Percentiles rank a stretch among this genome's conserved stretches.
phyloP scores from a whole-genome alignment of 2,797 vertebrate genomes.

The Cynopterus sphinx region DNA sequence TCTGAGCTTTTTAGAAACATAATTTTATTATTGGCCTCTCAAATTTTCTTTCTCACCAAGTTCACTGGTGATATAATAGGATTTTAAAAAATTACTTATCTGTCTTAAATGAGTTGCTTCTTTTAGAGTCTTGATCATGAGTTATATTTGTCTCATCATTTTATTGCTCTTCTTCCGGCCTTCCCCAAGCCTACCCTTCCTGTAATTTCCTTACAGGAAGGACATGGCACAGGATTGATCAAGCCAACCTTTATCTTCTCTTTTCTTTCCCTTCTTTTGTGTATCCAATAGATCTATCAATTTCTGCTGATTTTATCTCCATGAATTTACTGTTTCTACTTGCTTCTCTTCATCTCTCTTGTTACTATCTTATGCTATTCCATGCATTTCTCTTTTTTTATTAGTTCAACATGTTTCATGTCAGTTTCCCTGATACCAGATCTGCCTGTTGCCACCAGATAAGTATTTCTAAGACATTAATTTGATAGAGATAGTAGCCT shows the following conservation, averaged over 20 bases:
- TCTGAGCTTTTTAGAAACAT: neutral
- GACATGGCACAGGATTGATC: fast-evolving
- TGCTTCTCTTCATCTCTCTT: neutral
- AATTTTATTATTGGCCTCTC: neutral
- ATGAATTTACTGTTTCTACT: no score
- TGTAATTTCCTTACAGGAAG: neutral
- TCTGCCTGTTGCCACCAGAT: neutral
- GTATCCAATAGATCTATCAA: neutral
- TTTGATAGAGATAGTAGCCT: neutral
- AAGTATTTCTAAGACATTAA: neutral
- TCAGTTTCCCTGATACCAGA: neutral
- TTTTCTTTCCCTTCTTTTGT: neutral
- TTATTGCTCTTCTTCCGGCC: neutral
- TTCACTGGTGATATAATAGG: neutral
- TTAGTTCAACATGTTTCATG: neutral
- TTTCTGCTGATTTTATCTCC: neutral
- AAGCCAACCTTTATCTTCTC: neutral
- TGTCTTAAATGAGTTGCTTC: neutral
- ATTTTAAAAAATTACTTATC: neutral
- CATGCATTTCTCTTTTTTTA: neutral
- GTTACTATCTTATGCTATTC: neutral
- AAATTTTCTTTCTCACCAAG: neutral
- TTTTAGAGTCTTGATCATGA: neutral
- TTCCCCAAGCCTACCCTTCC: neutral
- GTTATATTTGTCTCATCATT: neutral